These are phyloP conservation scores for Plagodis dolabraria DNA, from an alignment of 2,888 invertebrate genomes.

Conservation along the genomic window DNA sequence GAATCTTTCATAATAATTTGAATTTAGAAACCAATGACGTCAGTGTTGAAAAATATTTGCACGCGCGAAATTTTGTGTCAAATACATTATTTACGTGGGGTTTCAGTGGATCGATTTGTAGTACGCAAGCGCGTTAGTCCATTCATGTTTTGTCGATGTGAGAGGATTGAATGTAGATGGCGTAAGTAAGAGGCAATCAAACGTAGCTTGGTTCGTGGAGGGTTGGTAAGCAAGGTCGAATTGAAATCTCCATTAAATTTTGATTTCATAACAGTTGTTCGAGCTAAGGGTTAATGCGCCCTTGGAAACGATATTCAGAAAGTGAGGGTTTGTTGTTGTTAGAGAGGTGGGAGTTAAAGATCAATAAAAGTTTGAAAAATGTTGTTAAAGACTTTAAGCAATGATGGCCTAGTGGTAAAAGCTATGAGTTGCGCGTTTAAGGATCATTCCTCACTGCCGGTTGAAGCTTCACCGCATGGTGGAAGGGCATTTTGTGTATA, in stretches of 20 bases:
- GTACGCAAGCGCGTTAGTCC: conserved; percentile 74
- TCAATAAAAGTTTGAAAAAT: background rate
- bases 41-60: conserved; percentile 47
- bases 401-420: no score
- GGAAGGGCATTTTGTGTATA: no score
- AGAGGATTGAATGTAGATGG: conserved; percentile 60
- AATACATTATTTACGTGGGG: conserved; percentile 74
- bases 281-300: conserved; percentile 29
- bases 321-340: background rate
- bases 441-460: no score
- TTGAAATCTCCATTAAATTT: conserved; percentile 30
- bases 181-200: conserved; percentile 53
- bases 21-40: conserved; percentile 39
- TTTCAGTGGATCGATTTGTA: conserved; percentile 70
- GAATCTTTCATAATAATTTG: conserved; percentile 27
- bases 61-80: conserved; percentile 53
- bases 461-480: no score
- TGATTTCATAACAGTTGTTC: conserved; percentile 37
- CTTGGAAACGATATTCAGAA: conserved; percentile 16
- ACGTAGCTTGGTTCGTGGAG: conserved; percentile 31
- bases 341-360: background rate
- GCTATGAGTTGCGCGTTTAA: no score
- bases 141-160: conserved; percentile 60
- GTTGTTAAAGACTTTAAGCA: no score
- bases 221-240: conserved; percentile 29